Evolutionary conservation across 2,888 invertebrate species (phyloP).

Genomic region (Parnassius smintheus): DNA sequence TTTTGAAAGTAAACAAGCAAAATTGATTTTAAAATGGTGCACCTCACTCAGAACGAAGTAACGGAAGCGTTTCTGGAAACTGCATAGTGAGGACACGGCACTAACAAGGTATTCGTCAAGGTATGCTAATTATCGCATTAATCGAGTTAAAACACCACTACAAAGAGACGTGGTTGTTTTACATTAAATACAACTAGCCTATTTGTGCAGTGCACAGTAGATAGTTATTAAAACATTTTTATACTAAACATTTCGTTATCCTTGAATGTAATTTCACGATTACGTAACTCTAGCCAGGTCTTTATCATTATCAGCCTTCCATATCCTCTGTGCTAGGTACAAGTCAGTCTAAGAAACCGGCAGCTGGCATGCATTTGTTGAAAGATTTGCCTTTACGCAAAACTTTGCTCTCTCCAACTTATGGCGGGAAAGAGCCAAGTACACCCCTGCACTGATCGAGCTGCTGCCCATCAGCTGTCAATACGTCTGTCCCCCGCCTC

Average conservation of each 20-base stretch:
- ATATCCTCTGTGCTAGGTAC: too few species aligned
- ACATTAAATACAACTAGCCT: constrained; percentile 12
- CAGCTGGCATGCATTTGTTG: too few species aligned
- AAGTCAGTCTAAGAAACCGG: too few species aligned
- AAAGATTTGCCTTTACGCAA: too few species aligned
- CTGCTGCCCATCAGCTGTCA: too few species aligned
- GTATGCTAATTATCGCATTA: constrained; percentile 42
- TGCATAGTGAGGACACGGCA: constrained; percentile 27
- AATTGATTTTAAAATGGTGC: constrained; percentile 31
- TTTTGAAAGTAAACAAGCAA: constrained; percentile 13
- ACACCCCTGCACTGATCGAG: too few species aligned
- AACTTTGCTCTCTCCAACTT: too few species aligned
- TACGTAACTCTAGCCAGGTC: too few species aligned
- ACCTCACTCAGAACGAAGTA: constrained; percentile 30
- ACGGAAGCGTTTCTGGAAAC: constrained; percentile 32
- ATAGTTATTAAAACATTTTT: background rate
- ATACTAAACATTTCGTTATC: constrained; percentile 12
- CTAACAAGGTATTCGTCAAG: constrained; percentile 40
- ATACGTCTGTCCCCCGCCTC: too few species aligned
- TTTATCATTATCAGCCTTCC: too few species aligned
- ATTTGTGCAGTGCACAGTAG: background rate
- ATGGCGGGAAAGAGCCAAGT: too few species aligned
- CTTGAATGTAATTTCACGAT: background rate
- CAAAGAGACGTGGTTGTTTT: constrained; percentile 30
- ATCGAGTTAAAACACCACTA: constrained; percentile 43